Percentiles rank a stretch among this genome's conserved stretches.
These are phyloP conservation scores for Hippolais icterina DNA, from an alignment of 2,113 vertebrate species.

Conservation along the genomic window DNA sequence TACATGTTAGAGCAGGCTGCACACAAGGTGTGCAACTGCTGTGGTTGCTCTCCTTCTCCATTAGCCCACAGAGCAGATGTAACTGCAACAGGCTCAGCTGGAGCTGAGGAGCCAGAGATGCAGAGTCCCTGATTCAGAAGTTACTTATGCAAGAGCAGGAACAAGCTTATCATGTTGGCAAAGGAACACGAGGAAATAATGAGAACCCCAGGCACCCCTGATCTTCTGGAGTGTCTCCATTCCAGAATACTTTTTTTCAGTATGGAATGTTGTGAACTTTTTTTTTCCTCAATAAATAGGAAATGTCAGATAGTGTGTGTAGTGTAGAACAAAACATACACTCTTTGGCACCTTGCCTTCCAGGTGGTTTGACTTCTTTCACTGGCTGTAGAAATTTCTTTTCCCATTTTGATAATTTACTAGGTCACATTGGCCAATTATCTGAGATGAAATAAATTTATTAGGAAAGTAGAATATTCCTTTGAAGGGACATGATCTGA, in stretches of 20 bases:
- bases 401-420: neutral
- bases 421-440: neutral
- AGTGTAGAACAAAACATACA: neutral
- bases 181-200: neutral
- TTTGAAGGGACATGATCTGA: neutral
- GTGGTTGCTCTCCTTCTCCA: neutral
- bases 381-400: neutral
- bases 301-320: rapidly evolving
- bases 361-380: neutral
- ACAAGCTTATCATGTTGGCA: neutral
- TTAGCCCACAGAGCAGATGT: neutral
- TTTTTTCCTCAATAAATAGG: neutral
- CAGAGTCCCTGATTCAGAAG: neutral
- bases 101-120: neutral
- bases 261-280: neutral
- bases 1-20: neutral
- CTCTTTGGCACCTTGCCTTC: neutral
- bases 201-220: neutral
- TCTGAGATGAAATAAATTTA: neutral
- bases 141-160: neutral
- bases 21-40: neutral
- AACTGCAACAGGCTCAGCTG: neutral
- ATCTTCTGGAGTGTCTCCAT: neutral
- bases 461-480: neutral
- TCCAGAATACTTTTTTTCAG: neutral